Evolutionary conservation across 23 tunicate genomes (phyloP).

Genomic region (Oikopleura vanhoeffeni): DNA sequence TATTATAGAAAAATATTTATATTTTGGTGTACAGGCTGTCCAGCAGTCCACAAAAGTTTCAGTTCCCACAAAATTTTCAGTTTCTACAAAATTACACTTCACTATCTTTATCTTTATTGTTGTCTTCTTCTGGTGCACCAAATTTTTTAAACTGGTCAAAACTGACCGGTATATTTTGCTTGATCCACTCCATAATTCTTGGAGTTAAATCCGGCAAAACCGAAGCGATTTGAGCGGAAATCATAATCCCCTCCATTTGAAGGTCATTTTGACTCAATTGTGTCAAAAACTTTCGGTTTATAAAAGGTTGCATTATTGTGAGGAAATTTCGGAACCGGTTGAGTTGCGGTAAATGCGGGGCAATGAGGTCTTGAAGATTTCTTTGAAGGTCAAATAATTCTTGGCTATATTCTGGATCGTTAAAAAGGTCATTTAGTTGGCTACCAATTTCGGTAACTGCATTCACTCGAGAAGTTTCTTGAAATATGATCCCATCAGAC

Average conservation of each 20-base stretch:
- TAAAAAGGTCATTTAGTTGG: background rate
- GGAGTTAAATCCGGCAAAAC: background rate
- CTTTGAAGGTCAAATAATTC: background rate
- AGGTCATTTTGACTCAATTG: background rate
- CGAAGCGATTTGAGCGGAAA: background rate
- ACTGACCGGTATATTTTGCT: background rate
- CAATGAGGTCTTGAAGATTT: background rate
- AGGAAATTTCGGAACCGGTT: background rate
- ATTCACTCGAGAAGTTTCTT: no score
- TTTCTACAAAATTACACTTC: no score
- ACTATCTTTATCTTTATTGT: no score
- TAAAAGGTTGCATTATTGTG: background rate
- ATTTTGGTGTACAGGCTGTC: no score
- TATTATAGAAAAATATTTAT: no score
- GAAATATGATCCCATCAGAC: no score
- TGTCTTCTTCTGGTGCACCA: background rate
- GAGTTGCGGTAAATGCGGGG: background rate
- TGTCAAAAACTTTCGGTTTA: background rate
- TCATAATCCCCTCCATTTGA: background rate
- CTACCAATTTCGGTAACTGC: background rate
- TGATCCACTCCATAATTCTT: background rate
- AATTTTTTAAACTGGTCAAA: background rate
- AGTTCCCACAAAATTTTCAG: no score
- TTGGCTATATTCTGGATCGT: background rate
- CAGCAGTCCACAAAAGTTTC: no score